phyloP scores from a whole-genome alignment of 2,797 vertebrate species.

The Semaprochilodus insignis region DNA sequence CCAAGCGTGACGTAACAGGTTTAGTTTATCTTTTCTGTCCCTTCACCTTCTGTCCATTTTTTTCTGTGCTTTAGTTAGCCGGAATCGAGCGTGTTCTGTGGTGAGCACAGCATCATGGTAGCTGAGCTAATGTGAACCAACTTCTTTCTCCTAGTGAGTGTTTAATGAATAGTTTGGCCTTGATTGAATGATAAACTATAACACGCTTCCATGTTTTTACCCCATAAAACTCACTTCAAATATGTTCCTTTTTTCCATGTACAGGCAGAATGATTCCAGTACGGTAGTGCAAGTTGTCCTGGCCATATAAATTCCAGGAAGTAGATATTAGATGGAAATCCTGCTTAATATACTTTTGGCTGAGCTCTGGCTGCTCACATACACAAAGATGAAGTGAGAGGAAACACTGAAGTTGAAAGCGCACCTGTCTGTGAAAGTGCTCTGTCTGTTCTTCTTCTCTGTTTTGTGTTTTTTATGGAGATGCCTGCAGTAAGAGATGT shows the following conservation, averaged over 20 bases:
- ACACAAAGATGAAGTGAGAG: conserved; percentile 10
- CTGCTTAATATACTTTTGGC: neutral
- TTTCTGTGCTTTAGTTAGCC: too few species aligned
- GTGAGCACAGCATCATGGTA: too few species aligned
- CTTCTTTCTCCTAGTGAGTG: too few species aligned
- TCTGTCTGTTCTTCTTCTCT: conserved; percentile 45
- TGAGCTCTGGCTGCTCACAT: neutral
- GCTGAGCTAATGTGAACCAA: too few species aligned
- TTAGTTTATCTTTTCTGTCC: too few species aligned
- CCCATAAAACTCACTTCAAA: neutral
- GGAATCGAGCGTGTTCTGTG: too few species aligned
- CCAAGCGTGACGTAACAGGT: too few species aligned
- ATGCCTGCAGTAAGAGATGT: conserved; percentile 60
- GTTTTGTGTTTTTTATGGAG: conserved; percentile 64
- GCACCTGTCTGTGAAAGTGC: conserved; percentile 7
- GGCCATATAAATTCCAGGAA: neutral
- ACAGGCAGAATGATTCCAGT: neutral
- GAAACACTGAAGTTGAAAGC: conserved; percentile 1
- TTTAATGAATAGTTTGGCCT: too few species aligned
- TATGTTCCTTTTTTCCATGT: neutral
- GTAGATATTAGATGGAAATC: neutral
- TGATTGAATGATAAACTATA: too few species aligned
- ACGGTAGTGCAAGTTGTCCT: neutral
- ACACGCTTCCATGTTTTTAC: too few species aligned
- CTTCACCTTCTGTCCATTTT: too few species aligned